A percentile compares a stretch with the other conserved stretches of the same genome.
These are phyloP conservation scores for Euclidia mi DNA, from an alignment of 2,888 invertebrate genomes.

Conservation along the genomic window DNA sequence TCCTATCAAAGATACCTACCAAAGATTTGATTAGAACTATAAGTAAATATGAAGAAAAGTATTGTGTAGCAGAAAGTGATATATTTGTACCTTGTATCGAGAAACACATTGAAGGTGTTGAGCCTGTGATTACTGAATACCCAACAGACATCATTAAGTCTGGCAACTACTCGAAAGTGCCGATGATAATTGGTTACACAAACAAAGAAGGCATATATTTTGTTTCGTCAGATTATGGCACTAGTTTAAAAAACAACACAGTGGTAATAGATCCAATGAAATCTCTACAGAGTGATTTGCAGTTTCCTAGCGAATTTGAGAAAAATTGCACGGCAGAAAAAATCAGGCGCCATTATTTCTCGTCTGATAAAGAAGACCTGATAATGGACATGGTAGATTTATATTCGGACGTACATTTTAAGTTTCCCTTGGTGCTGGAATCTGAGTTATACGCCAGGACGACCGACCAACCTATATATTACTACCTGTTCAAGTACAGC, in stretches of 20 bases:
- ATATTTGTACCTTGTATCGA: slow-evolving; percentile 83
- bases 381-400: slow-evolving; percentile 83
- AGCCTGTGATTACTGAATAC: slow-evolving; percentile 74
- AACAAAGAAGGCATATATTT: slow-evolving; percentile 84
- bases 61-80: slow-evolving; percentile 73
- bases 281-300: slow-evolving; percentile 71
- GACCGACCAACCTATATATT: slow-evolving; percentile 78
- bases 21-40: slow-evolving; percentile 74
- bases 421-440: slow-evolving; percentile 78
- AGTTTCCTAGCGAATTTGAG: slow-evolving; percentile 71
- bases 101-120: slow-evolving; percentile 74
- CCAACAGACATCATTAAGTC: slow-evolving; percentile 74
- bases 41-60: slow-evolving; percentile 73
- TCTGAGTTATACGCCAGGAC: slow-evolving; percentile 75
- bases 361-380: slow-evolving; percentile 70
- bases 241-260: slow-evolving; percentile 62
- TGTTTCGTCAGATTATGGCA: slow-evolving; percentile 77
- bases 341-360: slow-evolving; percentile 74
- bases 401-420: slow-evolving; percentile 82
- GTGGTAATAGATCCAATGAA: slow-evolving; percentile 61
- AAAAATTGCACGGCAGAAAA: slow-evolving; percentile 71
- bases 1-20: slow-evolving; percentile 71
- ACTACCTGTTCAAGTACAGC: slow-evolving; percentile 80
- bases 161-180: slow-evolving; percentile 81
- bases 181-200: slow-evolving; percentile 84